Evolutionary conservation across 2,113 vertebrate species (phyloP).

Genomic region (Cariama cristata): DNA sequence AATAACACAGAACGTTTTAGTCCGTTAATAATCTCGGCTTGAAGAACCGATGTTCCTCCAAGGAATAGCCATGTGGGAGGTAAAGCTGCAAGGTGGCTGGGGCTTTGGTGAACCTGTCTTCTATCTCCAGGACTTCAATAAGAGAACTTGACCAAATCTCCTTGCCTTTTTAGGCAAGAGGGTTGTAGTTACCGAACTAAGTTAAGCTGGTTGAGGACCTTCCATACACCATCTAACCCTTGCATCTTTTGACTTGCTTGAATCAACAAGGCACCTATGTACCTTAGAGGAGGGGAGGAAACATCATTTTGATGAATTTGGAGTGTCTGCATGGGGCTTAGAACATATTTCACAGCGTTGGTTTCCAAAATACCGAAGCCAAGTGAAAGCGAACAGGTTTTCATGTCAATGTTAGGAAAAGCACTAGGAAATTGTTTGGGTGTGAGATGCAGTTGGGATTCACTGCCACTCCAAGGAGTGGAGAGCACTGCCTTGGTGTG

Average conservation of each 20-base stretch:
- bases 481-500: neutral
- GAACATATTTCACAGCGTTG: neutral
- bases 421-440: neutral
- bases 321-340: neutral
- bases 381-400: neutral
- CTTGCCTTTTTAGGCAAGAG: neutral
- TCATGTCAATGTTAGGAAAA: neutral
- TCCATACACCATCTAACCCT: neutral
- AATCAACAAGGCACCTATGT: neutral
- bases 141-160: neutral
- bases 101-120: neutral
- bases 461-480: neutral
- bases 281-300: neutral
- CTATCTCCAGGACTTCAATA: neutral
- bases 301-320: neutral
- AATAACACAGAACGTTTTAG: neutral
- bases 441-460: neutral
- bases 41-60: neutral
- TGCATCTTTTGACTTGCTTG: neutral
- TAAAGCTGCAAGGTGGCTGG: neutral
- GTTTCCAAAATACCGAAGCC: neutral
- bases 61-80: neutral
- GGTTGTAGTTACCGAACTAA: neutral
- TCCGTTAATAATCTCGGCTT: neutral
- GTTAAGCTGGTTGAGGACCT: neutral